phyloP scores from a whole-genome alignment of 2,113 vertebrate genomes.

The Condylura cristata region DNA sequence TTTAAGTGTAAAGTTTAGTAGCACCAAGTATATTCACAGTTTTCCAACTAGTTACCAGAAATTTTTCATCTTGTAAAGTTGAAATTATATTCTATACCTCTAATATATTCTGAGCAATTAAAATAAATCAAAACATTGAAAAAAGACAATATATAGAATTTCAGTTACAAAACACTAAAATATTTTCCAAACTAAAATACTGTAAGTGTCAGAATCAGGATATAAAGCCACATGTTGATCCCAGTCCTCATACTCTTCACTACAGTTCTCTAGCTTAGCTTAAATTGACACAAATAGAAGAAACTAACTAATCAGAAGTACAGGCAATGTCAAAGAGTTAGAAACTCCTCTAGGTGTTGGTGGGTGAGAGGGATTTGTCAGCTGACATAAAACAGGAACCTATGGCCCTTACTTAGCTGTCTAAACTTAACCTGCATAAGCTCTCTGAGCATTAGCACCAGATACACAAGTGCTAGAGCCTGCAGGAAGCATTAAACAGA shows the following conservation, averaged over 20 bases:
- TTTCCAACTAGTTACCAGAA: no score
- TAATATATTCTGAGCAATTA: no score
- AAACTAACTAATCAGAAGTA: neutral
- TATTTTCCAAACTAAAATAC: neutral
- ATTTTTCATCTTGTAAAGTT: no score
- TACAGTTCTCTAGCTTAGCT: neutral
- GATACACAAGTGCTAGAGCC: neutral
- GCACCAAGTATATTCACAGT: no score
- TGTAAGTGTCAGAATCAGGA: neutral
- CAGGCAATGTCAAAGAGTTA: neutral
- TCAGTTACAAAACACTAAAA: no score
- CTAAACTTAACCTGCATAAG: rapidly evolving
- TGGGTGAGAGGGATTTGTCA: neutral
- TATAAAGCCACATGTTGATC: neutral
- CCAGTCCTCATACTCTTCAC: neutral
- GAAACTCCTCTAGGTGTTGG: neutral
- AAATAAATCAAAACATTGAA: no score
- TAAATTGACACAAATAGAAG: neutral
- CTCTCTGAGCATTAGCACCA: neutral
- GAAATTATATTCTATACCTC: no score
- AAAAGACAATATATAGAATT: no score
- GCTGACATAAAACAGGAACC: neutral
- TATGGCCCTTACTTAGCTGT: neutral
- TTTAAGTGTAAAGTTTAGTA: neutral
- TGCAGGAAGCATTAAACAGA: neutral